Conservation (phyloP, 2,113 vertebrate genomes). For the Catharus minimus region DNA sequence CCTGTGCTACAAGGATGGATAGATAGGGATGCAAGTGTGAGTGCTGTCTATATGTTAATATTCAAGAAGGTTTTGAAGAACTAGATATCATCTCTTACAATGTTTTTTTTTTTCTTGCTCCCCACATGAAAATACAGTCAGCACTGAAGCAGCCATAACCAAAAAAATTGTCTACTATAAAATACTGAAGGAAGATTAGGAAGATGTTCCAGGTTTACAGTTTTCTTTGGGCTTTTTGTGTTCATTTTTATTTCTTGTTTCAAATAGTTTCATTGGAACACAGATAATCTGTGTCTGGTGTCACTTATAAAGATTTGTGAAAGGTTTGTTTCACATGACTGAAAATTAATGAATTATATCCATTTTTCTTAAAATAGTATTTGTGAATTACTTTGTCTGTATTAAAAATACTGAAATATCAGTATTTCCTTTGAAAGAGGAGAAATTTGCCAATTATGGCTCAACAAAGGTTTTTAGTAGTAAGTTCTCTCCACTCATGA, state of each 20-base stretch:
- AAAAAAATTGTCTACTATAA: not conserved
- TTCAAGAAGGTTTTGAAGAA: not conserved
- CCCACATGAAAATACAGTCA: not conserved
- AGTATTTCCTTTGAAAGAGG: not conserved
- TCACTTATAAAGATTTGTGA: not conserved
- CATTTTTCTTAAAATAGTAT: not conserved
- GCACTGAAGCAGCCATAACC: not conserved
- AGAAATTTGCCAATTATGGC: not conserved
- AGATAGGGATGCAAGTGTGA: not conserved
- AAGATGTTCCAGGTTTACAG: not conserved
- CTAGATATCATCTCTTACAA: fast-evolving
- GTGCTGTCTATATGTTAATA: not conserved
- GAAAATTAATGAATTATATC: not conserved
- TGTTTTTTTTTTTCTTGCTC: not conserved
- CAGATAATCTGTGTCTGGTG: not conserved
- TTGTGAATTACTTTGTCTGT: not conserved
- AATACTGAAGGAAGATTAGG: not conserved
- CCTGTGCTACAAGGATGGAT: not conserved
- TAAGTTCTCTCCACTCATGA: not conserved
- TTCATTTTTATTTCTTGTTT: not conserved
- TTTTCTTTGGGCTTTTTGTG: not conserved
- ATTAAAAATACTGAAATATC: not conserved
- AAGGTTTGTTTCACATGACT: not conserved
- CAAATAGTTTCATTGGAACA: not conserved
- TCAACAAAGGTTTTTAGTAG: not conserved